These are phyloP conservation scores for Orbicella faveolata DNA, from an alignment of 64 coral and sea anemone genomes.

Conservation along the genomic window DNA sequence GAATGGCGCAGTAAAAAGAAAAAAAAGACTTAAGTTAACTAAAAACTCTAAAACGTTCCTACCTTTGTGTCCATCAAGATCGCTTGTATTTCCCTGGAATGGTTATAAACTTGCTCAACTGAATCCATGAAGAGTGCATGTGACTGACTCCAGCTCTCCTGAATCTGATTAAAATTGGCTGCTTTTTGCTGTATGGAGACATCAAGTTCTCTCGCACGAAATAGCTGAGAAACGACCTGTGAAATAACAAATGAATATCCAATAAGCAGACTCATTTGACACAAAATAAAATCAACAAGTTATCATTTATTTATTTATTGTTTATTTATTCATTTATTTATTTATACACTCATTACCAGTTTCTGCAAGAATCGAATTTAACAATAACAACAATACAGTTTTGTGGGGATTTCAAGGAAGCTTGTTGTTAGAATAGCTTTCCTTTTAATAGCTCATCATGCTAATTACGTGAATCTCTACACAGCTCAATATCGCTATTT, in stretches of 20 bases:
- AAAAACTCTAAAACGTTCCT: background rate
- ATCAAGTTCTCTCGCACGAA: background rate
- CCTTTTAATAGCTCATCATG: too few species aligned
- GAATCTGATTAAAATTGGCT: slow-evolving; percentile 13
- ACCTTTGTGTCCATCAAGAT: slow-evolving; percentile 35
- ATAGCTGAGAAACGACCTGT: slow-evolving; percentile 42
- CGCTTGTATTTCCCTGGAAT: slow-evolving; percentile 1
- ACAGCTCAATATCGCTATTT: too few species aligned
- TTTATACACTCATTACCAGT: too few species aligned
- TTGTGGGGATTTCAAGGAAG: too few species aligned
- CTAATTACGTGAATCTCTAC: too few species aligned
- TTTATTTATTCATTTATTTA: too few species aligned
- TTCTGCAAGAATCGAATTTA: too few species aligned
- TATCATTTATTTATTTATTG: too few species aligned
- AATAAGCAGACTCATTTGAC: background rate
- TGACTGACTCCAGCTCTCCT: slow-evolving; percentile 18
- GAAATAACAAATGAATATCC: background rate
- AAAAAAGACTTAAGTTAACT: too few species aligned
- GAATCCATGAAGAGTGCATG: slow-evolving; percentile 24
- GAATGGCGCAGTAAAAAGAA: too few species aligned
- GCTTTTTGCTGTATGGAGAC: background rate
- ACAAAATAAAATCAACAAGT: background rate
- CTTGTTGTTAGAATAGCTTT: too few species aligned
- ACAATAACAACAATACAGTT: too few species aligned
- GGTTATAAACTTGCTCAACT: slow-evolving; percentile 9